A percentile compares a stretch with the other conserved stretches of the same genome.
These are phyloP conservation scores for Thalpophila matura DNA, from an alignment of 2,888 invertebrate genomes.

Conservation along the genomic window DNA sequence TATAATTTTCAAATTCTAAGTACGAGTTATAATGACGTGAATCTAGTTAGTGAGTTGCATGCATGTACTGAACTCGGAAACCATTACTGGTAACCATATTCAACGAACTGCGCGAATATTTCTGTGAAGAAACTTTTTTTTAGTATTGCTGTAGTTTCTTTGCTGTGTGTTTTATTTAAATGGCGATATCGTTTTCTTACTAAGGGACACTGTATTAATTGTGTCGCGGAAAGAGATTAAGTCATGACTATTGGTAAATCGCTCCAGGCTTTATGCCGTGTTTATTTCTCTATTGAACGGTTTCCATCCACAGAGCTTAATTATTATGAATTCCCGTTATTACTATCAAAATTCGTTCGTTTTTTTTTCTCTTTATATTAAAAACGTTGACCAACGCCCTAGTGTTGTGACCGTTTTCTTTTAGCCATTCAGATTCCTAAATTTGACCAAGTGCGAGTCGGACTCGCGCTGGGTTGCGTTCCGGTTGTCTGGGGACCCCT, in stretches of 20 bases:
- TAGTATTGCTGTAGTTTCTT: conserved; percentile 10
- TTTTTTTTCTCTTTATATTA: too few species aligned
- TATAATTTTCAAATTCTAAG: conserved; percentile 20
- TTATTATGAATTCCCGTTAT: conserved; percentile 7
- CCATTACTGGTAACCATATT: conserved; percentile 69
- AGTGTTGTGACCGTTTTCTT: too few species aligned
- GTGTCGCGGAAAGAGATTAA: conserved; percentile 27
- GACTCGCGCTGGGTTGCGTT: too few species aligned
- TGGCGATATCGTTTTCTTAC: conserved; percentile 22
- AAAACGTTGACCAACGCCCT: too few species aligned
- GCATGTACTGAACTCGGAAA: conserved; percentile 69
- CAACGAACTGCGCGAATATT: conserved; percentile 71
- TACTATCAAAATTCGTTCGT: too few species aligned
- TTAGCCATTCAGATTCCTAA: too few species aligned
- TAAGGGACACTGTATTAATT: conserved; percentile 7
- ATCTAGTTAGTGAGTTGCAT: conserved; percentile 68
- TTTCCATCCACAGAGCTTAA: conserved; percentile 9
- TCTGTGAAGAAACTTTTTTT: conserved; percentile 68
- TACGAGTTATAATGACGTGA: conserved; percentile 28
- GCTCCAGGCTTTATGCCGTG: background rate
- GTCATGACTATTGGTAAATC: conserved; percentile 9
- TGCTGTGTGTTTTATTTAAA: conserved; percentile 14
- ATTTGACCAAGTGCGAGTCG: too few species aligned
- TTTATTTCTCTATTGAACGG: background rate
- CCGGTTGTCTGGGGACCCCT: too few species aligned